Evolutionary conservation across 2,888 invertebrate species (phyloP).

Genomic region (Dolomedes plantarius): DNA sequence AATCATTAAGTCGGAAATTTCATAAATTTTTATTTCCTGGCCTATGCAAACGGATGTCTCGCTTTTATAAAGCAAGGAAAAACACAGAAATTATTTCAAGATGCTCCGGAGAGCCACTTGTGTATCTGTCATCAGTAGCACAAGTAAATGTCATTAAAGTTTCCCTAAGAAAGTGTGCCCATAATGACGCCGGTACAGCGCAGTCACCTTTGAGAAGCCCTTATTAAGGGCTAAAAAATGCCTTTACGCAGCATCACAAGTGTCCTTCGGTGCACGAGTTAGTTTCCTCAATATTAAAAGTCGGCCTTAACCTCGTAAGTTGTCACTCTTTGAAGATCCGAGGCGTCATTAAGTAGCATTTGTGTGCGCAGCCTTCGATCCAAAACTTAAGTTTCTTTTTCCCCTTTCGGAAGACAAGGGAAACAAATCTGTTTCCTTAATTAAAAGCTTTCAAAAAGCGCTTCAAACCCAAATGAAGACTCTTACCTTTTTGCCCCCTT

Average conservation of each 20-base stretch:
- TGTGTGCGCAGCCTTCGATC: conserved; percentile 7
- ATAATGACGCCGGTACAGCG: background rate
- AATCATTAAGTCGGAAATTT: background rate
- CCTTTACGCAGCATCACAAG: background rate
- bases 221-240: conserved; percentile 12
- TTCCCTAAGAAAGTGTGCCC: background rate
- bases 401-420: background rate
- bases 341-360: conserved; percentile 31
- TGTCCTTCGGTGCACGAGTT: background rate
- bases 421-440: conserved; percentile 66
- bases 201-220: background rate
- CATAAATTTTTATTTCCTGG: background rate
- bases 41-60: background rate
- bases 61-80: background rate
- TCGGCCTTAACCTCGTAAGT: conserved; percentile 12
- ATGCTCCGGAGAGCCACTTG: background rate
- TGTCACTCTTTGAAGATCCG: conserved; percentile 29
- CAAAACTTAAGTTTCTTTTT: conserved; percentile 28
- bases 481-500: conserved; percentile 28
- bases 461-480: conserved; percentile 66
- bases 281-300: conserved; percentile 10
- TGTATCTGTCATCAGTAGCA: conserved; percentile 11
- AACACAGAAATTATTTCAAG: conserved; percentile 13
- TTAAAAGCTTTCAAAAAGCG: conserved; percentile 71
- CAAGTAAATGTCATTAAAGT: conserved; percentile 3